phyloP scores from a whole-genome alignment of 2,797 vertebrate genomes.

The Oryzias dopingdopingensis region DNA sequence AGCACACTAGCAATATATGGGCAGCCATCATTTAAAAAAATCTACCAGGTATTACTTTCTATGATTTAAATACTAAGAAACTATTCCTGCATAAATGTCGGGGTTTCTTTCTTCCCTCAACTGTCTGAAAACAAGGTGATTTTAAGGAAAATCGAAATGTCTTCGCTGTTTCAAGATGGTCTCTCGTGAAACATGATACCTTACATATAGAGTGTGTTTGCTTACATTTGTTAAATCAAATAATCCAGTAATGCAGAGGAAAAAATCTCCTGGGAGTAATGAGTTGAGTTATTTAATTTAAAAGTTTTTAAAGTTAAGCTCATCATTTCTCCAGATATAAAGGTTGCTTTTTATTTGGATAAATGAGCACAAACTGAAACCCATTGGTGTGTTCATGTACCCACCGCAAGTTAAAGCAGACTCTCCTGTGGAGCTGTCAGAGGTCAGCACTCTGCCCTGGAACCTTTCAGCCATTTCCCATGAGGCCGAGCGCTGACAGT shows the following conservation, averaged over 20 bases:
- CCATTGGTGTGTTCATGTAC: conserved; percentile 30
- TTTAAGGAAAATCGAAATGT: neutral
- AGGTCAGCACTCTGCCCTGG: conserved; percentile 73
- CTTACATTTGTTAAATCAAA: too few relatives aligned
- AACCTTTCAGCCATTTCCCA: conserved; percentile 75
- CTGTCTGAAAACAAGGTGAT: neutral
- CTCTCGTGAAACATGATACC: neutral
- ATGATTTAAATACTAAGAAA: too few relatives aligned
- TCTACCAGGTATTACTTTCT: too few relatives aligned
- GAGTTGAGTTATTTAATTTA: neutral
- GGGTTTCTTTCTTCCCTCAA: too few relatives aligned
- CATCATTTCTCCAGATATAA: neutral
- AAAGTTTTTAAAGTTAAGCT: neutral
- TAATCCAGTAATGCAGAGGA: too few relatives aligned
- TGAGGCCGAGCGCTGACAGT: conserved; percentile 68
- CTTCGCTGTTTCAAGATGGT: neutral
- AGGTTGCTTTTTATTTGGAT: neutral
- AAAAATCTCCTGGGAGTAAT: too few relatives aligned
- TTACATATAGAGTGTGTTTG: neutral
- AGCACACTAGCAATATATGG: too few relatives aligned
- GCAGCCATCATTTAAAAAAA: too few relatives aligned
- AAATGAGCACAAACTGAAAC: conserved; percentile 4
- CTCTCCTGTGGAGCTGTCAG: conserved; percentile 58
- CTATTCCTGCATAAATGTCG: too few relatives aligned
- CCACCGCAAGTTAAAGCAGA: conserved; percentile 41